Percentiles rank a stretch among this genome's conserved stretches.
Conservation (phyloP, 2,888 invertebrate species). For the Odontocerum albicorne region DNA sequence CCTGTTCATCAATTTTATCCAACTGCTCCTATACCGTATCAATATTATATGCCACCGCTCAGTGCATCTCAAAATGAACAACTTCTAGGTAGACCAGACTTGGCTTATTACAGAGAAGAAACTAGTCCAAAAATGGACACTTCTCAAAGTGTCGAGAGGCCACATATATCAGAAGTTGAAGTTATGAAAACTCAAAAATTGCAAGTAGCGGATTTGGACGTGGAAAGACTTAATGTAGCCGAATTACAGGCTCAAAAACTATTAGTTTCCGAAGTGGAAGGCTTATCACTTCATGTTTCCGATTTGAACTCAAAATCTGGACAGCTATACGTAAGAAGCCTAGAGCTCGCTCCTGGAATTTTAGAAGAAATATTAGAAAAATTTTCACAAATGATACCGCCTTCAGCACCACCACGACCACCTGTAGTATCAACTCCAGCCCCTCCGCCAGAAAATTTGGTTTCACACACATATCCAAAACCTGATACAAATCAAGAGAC, state of each 20-base stretch:
- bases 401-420: conserved; percentile 13
- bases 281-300: conserved; percentile 69
- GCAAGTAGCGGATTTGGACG: conserved; percentile 75
- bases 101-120: too few relatives aligned
- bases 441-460: conserved; percentile 40
- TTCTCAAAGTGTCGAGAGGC: neutral
- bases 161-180: conserved; percentile 40
- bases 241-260: conserved; percentile 80
- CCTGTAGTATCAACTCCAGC: neutral
- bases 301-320: conserved; percentile 73
- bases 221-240: conserved; percentile 75
- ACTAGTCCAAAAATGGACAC: conserved; percentile 1
- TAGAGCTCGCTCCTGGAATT: conserved; percentile 68
- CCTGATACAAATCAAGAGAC: conserved; percentile 24
- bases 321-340: conserved; percentile 65
- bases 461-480: neutral
- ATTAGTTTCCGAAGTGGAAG: conserved; percentile 79
- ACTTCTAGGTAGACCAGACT: too few relatives aligned
- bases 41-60: neutral
- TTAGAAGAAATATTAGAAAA: conserved; percentile 67
- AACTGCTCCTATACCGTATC: neutral
- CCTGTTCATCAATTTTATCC: conserved; percentile 7
- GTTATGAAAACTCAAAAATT: conserved; percentile 62
- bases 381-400: conserved; percentile 53
- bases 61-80: too few relatives aligned